phyloP scores from a whole-genome alignment of 1,140 invertebrate species.

The Octopus bimaculoides region DNA sequence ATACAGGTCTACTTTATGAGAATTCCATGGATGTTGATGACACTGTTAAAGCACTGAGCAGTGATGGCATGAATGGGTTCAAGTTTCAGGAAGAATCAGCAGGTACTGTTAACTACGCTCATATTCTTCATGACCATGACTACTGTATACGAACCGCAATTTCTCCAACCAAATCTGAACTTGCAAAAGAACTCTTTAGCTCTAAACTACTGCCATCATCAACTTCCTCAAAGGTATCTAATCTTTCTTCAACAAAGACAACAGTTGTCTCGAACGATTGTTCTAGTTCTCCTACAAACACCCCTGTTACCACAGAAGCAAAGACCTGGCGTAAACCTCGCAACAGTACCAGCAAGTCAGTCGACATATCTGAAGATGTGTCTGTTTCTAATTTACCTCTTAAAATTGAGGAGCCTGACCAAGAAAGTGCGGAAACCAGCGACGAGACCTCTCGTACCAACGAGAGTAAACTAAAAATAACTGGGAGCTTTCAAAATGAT shows the following conservation, averaged over 20 bases:
- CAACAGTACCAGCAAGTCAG: constrained; percentile 12
- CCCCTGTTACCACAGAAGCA: constrained; percentile 14
- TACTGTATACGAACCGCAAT: constrained; percentile 35
- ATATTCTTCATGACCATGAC: constrained; percentile 48
- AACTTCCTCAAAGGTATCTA: too few relatives aligned
- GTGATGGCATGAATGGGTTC: not conserved
- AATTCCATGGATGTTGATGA: constrained; percentile 23
- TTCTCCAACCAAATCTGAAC: constrained; percentile 17
- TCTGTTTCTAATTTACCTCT: too few relatives aligned
- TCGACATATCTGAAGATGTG: constrained; percentile 19
- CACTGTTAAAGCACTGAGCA: constrained; percentile 4
- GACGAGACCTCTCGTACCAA: constrained; percentile 31
- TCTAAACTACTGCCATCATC: too few relatives aligned
- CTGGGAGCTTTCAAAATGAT: constrained; percentile 49
- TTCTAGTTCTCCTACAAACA: not conserved
- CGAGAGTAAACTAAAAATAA: constrained; percentile 50
- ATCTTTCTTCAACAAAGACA: too few relatives aligned
- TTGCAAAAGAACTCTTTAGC: constrained; percentile 6
- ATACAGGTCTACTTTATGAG: constrained; percentile 12
- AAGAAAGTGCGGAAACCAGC: constrained; percentile 24
- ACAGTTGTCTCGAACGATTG: too few relatives aligned
- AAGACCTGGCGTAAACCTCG: constrained; percentile 23
- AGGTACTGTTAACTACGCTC: not conserved
- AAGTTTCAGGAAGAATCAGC: not conserved
- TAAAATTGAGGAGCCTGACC: constrained; percentile 27